These are phyloP conservation scores for Bradysia coprophila DNA, from an alignment of 1,140 invertebrate genomes.

Conservation along the genomic window DNA sequence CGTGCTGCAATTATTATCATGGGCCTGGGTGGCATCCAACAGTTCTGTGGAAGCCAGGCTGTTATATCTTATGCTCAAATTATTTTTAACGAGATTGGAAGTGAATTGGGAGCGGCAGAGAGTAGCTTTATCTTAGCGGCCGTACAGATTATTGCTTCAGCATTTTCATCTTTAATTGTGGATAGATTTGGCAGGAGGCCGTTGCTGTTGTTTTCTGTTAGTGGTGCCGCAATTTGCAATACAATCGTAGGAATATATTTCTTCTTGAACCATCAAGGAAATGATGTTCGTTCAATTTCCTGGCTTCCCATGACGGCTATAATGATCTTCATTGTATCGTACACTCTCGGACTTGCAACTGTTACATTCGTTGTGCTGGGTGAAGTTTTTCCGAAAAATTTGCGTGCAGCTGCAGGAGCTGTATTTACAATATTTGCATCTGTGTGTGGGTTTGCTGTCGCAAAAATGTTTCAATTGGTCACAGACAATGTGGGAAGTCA, in stretches of 20 bases:
- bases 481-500: background rate
- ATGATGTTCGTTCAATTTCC: background rate
- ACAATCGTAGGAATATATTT: background rate
- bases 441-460: background rate
- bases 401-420: background rate
- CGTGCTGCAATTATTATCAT: background rate
- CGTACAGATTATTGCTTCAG: background rate
- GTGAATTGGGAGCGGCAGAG: background rate
- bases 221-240: background rate
- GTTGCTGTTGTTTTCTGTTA: background rate
- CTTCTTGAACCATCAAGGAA: background rate
- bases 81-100: background rate
- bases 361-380: background rate
- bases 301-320: background rate
- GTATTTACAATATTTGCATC: background rate
- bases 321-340: background rate
- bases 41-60: background rate
- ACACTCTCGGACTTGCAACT: background rate
- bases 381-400: background rate
- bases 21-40: background rate
- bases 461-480: background rate
- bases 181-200: background rate
- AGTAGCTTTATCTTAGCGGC: background rate
- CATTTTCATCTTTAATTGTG: background rate
- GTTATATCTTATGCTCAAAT: background rate